Evolutionary conservation across 2,797 vertebrate species (phyloP).

Genomic region (Parauchenoglanis punctatus): DNA sequence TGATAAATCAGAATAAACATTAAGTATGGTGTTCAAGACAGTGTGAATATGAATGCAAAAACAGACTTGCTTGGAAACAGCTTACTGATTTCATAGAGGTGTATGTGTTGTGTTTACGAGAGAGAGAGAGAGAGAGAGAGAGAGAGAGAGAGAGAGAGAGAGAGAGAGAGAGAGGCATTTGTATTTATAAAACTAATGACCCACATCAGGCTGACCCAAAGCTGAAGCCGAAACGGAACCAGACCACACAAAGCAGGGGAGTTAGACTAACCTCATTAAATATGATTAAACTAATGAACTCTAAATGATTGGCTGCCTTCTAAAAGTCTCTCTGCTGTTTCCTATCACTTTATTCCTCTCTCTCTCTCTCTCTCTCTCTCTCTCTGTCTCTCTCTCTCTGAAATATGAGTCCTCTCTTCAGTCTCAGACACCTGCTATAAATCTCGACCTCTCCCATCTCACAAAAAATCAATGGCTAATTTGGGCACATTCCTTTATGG

Average conservation of each 20-base stretch:
- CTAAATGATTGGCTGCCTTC: slow-evolving; percentile 54
- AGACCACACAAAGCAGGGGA: slow-evolving; percentile 1
- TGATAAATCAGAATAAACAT: background rate
- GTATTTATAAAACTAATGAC: slow-evolving; percentile 43
- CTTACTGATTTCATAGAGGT: background rate
- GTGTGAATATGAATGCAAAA: background rate
- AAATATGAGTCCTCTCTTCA: slow-evolving; percentile 60
- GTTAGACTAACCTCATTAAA: slow-evolving; percentile 48
- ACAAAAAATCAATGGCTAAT: slow-evolving; percentile 62
- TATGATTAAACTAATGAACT: slow-evolving; percentile 61
- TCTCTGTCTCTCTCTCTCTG: slow-evolving; percentile 43
- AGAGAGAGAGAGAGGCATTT: slow-evolving; percentile 1
- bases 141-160: background rate
- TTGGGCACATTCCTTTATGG: slow-evolving; percentile 59
- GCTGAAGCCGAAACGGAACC: slow-evolving; percentile 45
- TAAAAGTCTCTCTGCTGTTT: slow-evolving; percentile 43
- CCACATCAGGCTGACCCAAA: slow-evolving; percentile 48
- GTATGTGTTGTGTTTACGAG: slow-evolving; percentile 5
- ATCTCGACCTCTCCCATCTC: slow-evolving; percentile 63
- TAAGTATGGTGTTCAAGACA: background rate
- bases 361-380: slow-evolving; percentile 20
- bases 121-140: background rate
- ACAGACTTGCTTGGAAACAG: background rate
- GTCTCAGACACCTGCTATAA: slow-evolving; percentile 61
- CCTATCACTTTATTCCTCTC: slow-evolving; percentile 49